A percentile compares a stretch with the other conserved stretches of the same genome.
Evolutionary conservation across 2,888 invertebrate genomes (phyloP).

Genomic region (Harmothoe impar): DNA sequence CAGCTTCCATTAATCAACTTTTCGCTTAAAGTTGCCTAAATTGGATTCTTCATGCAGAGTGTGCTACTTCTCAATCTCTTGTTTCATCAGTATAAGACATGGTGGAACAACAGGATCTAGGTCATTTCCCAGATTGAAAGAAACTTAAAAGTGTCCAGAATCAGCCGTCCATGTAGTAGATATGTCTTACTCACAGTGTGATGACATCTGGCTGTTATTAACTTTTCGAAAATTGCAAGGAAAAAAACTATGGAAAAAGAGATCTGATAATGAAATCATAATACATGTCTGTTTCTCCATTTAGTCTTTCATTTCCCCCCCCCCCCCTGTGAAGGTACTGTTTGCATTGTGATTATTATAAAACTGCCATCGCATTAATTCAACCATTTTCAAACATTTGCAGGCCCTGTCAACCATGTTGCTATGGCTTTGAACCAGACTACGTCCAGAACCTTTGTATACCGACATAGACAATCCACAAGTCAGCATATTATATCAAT

Average conservation of each 20-base stretch:
- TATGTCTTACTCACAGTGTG: too few species aligned
- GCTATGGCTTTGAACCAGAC: constrained; percentile 28
- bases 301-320: not conserved
- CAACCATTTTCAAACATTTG: too few species aligned
- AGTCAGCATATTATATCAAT: not conserved
- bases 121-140: too few species aligned
- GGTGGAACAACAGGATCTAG: too few species aligned
- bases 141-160: too few species aligned
- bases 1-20: not conserved
- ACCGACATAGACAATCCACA: not conserved
- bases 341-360: not conserved
- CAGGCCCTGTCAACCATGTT: constrained; percentile 53
- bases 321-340: not conserved
- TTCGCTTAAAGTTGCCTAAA: too few species aligned
- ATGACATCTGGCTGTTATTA: not conserved
- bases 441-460: not conserved
- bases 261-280: too few species aligned
- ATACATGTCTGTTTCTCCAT: not conserved
- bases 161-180: too few species aligned
- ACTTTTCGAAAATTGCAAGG: not conserved
- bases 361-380: too few species aligned
- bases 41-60: not conserved
- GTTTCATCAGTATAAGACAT: too few species aligned
- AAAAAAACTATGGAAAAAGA: not conserved
- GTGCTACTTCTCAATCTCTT: too few species aligned